Evolutionary conservation across 2,888 invertebrate species (phyloP).

Genomic region (Lasioglossum morio): DNA sequence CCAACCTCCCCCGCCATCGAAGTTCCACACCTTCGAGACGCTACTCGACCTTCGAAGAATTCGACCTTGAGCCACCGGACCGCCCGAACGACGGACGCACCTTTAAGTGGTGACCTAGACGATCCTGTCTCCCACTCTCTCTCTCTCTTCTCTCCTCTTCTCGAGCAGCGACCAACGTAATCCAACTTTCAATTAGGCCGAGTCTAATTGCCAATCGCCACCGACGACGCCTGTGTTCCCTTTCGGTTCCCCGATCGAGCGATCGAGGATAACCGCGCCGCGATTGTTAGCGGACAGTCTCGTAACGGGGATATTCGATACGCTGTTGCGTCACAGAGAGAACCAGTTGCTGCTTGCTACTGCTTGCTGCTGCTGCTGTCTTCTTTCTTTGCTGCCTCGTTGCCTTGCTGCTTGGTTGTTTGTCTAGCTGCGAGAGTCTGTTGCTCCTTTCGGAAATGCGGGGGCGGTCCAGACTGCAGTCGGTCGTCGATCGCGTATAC

Average conservation of each 20-base stretch:
- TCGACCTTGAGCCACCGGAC: conserved; percentile 63
- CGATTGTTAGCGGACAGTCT: conserved; percentile 14
- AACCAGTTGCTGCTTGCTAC: conserved; percentile 6
- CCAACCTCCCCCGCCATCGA: conserved; percentile 27
- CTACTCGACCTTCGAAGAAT: conserved; percentile 62
- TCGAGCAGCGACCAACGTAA: not conserved
- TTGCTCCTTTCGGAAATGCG: not conserved
- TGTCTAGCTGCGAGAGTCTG: not conserved
- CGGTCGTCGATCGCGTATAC: not conserved
- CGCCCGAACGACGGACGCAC: conserved; percentile 30
- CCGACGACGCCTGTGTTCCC: not conserved
- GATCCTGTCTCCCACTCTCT: conserved; percentile 6
- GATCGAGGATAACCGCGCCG: conserved; percentile 15
- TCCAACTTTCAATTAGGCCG: conserved; percentile 34
- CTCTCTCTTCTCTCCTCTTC: too few species aligned
- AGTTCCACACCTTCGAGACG: conserved; percentile 46
- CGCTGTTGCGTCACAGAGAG: conserved; percentile 33
- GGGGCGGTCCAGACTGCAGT: not conserved
- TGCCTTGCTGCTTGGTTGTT: not conserved
- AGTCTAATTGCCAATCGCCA: conserved; percentile 26
- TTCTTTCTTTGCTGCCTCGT: not conserved
- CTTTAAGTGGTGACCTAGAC: conserved; percentile 43
- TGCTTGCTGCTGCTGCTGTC: too few species aligned
- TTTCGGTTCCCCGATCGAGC: not conserved
- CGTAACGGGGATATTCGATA: conserved; percentile 31